Evolutionary conservation across 2,888 invertebrate species (phyloP).

Genomic region (Scaptomyza parva): DNA sequence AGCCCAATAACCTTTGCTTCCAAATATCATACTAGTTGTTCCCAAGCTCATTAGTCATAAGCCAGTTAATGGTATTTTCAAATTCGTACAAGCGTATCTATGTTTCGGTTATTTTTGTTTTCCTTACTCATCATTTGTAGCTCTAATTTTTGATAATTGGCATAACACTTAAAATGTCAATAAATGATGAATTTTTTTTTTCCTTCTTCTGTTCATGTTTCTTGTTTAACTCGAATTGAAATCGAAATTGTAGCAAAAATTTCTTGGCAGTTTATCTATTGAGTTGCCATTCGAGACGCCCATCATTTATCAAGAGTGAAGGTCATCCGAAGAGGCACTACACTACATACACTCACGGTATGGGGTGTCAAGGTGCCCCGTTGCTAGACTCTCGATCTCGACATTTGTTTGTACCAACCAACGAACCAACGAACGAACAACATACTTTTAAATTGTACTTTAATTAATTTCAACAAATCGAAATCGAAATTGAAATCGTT

Average conservation of each 20-base stretch:
- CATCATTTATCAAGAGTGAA: slow-evolving; percentile 67
- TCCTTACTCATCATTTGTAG: slow-evolving; percentile 2
- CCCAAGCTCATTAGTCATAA: background rate
- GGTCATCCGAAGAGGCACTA: slow-evolving; percentile 48
- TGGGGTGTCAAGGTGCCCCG: slow-evolving; percentile 43
- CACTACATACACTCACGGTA: slow-evolving; percentile 15
- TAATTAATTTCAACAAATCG: slow-evolving; percentile 64
- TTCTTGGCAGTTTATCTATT: slow-evolving; percentile 41
- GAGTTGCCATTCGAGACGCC: slow-evolving; percentile 45
- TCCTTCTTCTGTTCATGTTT: slow-evolving; percentile 4
- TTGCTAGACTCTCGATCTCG: slow-evolving; percentile 24
- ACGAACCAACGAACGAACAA: background rate
- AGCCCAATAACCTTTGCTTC: background rate
- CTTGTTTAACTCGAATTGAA: slow-evolving; percentile 47
- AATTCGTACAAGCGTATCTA: slow-evolving; percentile 17
- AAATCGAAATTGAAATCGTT: slow-evolving; percentile 45
- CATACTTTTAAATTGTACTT: slow-evolving; percentile 54
- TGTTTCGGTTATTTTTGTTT: slow-evolving; percentile 11
- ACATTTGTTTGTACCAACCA: slow-evolving; percentile 37
- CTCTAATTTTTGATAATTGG: slow-evolving; percentile 34
- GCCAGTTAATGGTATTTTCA: slow-evolving; percentile 3
- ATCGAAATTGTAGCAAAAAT: slow-evolving; percentile 73
- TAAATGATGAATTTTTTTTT: slow-evolving; percentile 16
- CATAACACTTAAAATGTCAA: slow-evolving; percentile 42
- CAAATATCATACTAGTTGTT: background rate